phyloP scores from a whole-genome alignment of 2,113 vertebrate species.

The Myxocyprinus asiaticus region DNA sequence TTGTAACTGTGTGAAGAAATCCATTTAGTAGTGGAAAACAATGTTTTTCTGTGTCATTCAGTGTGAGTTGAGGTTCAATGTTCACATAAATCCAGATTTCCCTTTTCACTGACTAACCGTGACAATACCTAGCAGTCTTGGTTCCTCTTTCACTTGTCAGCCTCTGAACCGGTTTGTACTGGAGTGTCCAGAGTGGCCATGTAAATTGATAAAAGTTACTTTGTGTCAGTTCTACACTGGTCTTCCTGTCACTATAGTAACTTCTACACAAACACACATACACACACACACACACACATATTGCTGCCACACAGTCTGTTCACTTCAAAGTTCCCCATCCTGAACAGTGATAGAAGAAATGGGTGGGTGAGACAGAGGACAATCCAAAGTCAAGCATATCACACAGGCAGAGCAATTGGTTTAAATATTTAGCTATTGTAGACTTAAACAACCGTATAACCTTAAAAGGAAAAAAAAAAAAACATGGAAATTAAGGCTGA shows the following conservation, averaged over 20 bases:
- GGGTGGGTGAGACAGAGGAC: conserved; percentile 60
- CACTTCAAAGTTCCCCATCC: conserved; percentile 67
- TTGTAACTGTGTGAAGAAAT: no score
- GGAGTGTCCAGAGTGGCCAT: conserved; percentile 48
- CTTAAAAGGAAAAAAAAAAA: conserved; percentile 55
- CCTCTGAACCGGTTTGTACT: conserved; percentile 65
- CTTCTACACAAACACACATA: conserved; percentile 42
- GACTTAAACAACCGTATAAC: conserved; percentile 16
- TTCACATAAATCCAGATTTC: background rate
- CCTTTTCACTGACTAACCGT: conserved; percentile 58
- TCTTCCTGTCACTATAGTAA: conserved; percentile 49
- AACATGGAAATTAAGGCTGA: conserved; percentile 33
- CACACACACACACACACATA: conserved; percentile 49
- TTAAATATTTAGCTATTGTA: conserved; percentile 59
- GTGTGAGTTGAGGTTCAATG: background rate
- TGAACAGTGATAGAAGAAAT: conserved; percentile 70
- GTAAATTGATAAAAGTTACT: conserved; percentile 26
- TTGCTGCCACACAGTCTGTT: conserved; percentile 67
- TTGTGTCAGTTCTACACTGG: conserved; percentile 36
- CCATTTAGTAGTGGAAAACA: no score
- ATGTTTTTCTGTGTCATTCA: background rate
- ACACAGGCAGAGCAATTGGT: conserved; percentile 60
- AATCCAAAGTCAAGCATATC: conserved; percentile 46
- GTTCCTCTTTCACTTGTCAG: conserved; percentile 17
- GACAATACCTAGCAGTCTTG: background rate